Percentiles rank a stretch among this genome's conserved stretches.
Evolutionary conservation across 2,113 vertebrate genomes (phyloP).

Genomic region (Hippocampus abdominalis): DNA sequence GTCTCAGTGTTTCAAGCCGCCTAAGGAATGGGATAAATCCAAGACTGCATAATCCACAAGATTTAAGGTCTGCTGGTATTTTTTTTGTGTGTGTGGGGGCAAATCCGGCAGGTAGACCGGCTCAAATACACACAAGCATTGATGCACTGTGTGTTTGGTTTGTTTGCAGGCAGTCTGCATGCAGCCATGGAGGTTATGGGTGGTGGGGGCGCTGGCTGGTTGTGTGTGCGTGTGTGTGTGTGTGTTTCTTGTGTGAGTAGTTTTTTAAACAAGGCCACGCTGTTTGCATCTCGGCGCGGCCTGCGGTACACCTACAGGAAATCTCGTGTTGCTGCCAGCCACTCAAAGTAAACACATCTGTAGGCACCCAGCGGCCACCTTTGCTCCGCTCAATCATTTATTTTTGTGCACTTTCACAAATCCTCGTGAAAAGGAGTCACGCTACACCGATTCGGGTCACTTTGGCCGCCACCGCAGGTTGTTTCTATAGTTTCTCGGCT

Average conservation of each 20-base stretch:
- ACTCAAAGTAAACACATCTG: slow-evolving; percentile 65
- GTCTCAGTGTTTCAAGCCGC: slow-evolving; percentile 43
- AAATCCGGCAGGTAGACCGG: slow-evolving; percentile 20
- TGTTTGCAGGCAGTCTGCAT: slow-evolving; percentile 26
- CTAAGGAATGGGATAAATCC: slow-evolving; percentile 43
- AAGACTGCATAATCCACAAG: slow-evolving; percentile 47
- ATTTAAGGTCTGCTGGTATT: slow-evolving; percentile 42
- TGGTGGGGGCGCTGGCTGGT: not conserved
- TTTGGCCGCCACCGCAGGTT: not conserved
- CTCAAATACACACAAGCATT: slow-evolving; percentile 7
- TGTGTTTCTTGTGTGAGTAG: slow-evolving; percentile 1
- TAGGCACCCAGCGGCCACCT: slow-evolving; percentile 52
- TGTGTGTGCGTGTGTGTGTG: slow-evolving; percentile 6
- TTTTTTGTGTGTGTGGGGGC: not conserved
- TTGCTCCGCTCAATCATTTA: slow-evolving; percentile 16
- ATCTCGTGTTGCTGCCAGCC: slow-evolving; percentile 69
- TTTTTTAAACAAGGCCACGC: slow-evolving; percentile 34
- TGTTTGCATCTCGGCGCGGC: slow-evolving; percentile 51
- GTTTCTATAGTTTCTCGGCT: too few relatives aligned
- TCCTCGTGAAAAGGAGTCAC: slow-evolving; percentile 5
- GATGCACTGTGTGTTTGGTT: slow-evolving; percentile 12
- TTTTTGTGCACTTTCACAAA: not conserved
- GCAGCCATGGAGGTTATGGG: slow-evolving; percentile 2
- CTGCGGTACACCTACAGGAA: slow-evolving; percentile 62
- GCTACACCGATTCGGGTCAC: slow-evolving; percentile 5